Evolutionary conservation across 2,888 invertebrate genomes (phyloP).

Genomic region (Lagria hirta): DNA sequence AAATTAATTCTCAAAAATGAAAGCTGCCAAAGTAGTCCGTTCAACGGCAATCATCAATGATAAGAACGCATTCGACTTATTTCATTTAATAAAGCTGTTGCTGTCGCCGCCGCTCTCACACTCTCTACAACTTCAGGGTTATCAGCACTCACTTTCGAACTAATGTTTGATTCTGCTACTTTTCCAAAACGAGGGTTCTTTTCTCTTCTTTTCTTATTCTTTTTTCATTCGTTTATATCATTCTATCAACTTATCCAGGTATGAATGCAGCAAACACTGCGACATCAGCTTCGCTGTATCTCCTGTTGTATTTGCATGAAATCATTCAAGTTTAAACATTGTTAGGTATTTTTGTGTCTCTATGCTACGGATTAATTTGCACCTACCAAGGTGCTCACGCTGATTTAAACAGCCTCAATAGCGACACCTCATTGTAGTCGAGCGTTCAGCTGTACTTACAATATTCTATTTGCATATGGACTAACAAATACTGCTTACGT

Average conservation of each 20-base stretch:
- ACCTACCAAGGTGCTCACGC: slow-evolving; percentile 46
- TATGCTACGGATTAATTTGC: slow-evolving; percentile 49
- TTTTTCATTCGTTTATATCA: too few relatives aligned
- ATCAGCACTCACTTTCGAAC: slow-evolving; percentile 37
- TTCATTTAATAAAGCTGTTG: slow-evolving; percentile 51
- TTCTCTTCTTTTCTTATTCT: slow-evolving; percentile 1
- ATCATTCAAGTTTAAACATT: slow-evolving; percentile 49
- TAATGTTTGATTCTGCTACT: slow-evolving; percentile 7
- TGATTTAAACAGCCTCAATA: slow-evolving; percentile 44
- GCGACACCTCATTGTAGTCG: slow-evolving; percentile 32
- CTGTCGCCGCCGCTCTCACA: too few relatives aligned
- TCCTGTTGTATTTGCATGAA: slow-evolving; percentile 48
- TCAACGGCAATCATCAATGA: slow-evolving; percentile 51
- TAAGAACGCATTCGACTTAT: slow-evolving; percentile 53
- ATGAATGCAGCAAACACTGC: too few relatives aligned
- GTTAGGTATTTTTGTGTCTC: slow-evolving; percentile 51
- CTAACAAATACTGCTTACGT: too few relatives aligned
- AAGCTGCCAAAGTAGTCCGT: slow-evolving; percentile 52
- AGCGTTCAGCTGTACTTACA: slow-evolving; percentile 27
- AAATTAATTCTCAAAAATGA: slow-evolving; percentile 58
- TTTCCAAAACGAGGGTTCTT: slow-evolving; percentile 1
- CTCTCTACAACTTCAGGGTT: too few relatives aligned
- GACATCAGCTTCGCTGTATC: too few relatives aligned
- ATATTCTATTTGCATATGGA: slow-evolving; percentile 26
- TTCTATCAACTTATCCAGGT: too few relatives aligned